Evolutionary conservation across 2,113 vertebrate genomes (phyloP).

Genomic region (Psilopsiagon aymara): DNA sequence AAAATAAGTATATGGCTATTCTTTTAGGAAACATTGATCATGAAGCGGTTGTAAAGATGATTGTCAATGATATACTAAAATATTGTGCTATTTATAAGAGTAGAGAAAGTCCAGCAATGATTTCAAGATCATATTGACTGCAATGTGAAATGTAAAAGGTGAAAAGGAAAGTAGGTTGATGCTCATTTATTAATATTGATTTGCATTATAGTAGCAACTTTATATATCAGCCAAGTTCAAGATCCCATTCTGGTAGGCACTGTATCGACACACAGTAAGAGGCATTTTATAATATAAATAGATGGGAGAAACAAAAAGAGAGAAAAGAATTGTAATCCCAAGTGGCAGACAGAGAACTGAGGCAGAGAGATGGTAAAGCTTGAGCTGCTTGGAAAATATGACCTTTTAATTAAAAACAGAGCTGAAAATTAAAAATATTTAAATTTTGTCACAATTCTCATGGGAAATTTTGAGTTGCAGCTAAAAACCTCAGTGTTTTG

Average conservation of each 20-base stretch:
- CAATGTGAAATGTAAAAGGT: slow-evolving; percentile 20
- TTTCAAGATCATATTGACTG: slow-evolving; percentile 34
- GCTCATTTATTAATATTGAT: slow-evolving; percentile 55
- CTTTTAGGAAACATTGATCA: neutral
- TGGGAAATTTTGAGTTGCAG: slow-evolving; percentile 35
- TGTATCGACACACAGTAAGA: neutral
- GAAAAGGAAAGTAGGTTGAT: slow-evolving; percentile 41
- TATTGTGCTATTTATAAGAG: neutral
- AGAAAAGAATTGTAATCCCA: slow-evolving; percentile 35
- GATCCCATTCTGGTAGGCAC: neutral
- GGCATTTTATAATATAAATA: slow-evolving; percentile 45
- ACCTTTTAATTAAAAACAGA: slow-evolving; percentile 61
- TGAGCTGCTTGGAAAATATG: slow-evolving; percentile 32
- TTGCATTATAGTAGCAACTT: slow-evolving; percentile 34
- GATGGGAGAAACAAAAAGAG: neutral
- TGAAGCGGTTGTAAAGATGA: neutral
- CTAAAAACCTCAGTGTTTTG: neutral
- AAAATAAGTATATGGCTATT: slow-evolving; percentile 23
- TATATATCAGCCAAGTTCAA: slow-evolving; percentile 19
- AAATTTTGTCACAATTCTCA: slow-evolving; percentile 41
- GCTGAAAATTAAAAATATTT: slow-evolving; percentile 64
- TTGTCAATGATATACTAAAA: neutral
- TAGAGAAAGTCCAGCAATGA: slow-evolving; percentile 3
- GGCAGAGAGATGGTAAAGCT: slow-evolving; percentile 34
- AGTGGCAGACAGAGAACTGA: slow-evolving; percentile 17